Conservation (phyloP, 1,140 invertebrate genomes). For the Neodiprion virginianus region DNA sequence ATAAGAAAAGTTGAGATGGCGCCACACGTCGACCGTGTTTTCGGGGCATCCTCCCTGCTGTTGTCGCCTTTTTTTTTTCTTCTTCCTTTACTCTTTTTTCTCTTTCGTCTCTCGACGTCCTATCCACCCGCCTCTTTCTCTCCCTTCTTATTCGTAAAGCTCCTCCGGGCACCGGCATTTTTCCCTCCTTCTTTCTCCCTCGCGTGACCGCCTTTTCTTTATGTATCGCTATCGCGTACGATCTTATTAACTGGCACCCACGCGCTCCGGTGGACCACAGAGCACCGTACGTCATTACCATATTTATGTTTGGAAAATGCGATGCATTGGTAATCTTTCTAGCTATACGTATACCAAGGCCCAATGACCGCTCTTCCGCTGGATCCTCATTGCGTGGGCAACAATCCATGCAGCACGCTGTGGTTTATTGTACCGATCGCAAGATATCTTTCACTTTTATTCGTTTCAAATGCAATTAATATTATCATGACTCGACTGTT, state of each 20-base stretch:
- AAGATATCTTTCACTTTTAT: no score
- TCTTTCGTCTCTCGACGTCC: slow-evolving; percentile 17
- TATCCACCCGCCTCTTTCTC: not conserved
- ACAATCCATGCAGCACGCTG: no score
- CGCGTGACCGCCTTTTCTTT: not conserved
- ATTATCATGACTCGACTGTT: no score
- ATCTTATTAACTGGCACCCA: slow-evolving; percentile 5
- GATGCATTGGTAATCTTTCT: not conserved
- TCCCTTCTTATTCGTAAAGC: not conserved
- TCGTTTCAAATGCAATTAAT: no score
- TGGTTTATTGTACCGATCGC: no score
- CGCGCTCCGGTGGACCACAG: not conserved
- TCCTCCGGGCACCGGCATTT: slow-evolving; percentile 13
- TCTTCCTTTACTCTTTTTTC: slow-evolving; percentile 6
- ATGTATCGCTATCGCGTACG: no score
- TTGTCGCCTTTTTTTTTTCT: slow-evolving; percentile 6
- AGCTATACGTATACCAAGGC: not conserved
- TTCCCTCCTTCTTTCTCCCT: slow-evolving; percentile 18
- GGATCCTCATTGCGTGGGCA: not conserved
- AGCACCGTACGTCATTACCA: not conserved
- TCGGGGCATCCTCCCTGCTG: slow-evolving; percentile 29
- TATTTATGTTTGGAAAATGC: slow-evolving; percentile 3
- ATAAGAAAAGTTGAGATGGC: slow-evolving; percentile 17
- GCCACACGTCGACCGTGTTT: slow-evolving; percentile 18
- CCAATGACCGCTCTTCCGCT: not conserved